Evolutionary conservation across 2,113 vertebrate genomes (phyloP).

Genomic region (Gambusia affinis): DNA sequence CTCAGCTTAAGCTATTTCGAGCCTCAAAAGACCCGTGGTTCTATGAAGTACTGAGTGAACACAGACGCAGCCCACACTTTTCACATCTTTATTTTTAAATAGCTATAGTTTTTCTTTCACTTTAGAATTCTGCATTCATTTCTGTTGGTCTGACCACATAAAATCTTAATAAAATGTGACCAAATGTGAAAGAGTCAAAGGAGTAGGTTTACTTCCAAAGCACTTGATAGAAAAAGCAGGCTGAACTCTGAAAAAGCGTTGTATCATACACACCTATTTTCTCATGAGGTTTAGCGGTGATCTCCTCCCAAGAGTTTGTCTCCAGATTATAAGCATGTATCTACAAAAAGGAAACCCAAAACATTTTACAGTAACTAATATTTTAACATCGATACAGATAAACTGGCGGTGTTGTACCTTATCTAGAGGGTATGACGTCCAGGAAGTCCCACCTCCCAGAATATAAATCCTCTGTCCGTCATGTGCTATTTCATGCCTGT

Average conservation of each 20-base stretch:
- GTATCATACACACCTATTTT: constrained; percentile 86
- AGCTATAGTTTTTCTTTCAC: too few relatives aligned
- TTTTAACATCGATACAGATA: neutral
- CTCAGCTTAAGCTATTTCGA: too few relatives aligned
- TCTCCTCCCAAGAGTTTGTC: constrained; percentile 98
- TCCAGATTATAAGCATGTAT: constrained; percentile 98
- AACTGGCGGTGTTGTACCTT: constrained; percentile 81
- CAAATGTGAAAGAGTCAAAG: too few relatives aligned
- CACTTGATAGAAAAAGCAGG: neutral
- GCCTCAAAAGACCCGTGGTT: too few relatives aligned
- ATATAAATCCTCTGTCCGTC: constrained; percentile 96
- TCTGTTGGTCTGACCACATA: too few relatives aligned
- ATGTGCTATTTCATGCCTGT: constrained; percentile 97
- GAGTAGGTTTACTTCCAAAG: neutral
- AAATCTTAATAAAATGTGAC: too few relatives aligned
- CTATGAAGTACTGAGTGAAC: too few relatives aligned
- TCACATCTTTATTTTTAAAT: too few relatives aligned
- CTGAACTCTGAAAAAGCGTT: neutral
- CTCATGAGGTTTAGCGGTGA: constrained; percentile 92
- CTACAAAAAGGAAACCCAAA: constrained; percentile 65
- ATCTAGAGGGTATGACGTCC: constrained; percentile 96
- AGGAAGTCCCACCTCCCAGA: constrained; percentile 95
- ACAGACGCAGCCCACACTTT: too few relatives aligned
- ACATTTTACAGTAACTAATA: neutral
- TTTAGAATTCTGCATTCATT: too few relatives aligned